These are phyloP conservation scores for Oryzias sinensis DNA, from an alignment of 2,797 vertebrate species.

Conservation along the genomic window DNA sequence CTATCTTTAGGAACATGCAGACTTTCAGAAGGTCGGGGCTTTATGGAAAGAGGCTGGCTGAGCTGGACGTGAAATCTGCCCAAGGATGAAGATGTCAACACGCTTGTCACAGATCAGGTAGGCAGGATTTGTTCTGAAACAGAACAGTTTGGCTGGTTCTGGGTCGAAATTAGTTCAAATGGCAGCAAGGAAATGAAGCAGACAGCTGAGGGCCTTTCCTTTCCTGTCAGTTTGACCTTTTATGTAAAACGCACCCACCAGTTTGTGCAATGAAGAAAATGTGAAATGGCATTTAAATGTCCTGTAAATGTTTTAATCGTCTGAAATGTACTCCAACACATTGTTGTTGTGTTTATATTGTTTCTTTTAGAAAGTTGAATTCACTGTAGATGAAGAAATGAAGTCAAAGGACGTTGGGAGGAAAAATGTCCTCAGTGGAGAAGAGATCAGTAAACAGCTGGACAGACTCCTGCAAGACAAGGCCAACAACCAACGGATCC, in stretches of 20 bases:
- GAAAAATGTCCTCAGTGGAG: slow-evolving; percentile 79
- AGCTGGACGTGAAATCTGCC: slow-evolving; percentile 95
- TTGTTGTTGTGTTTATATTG: no score
- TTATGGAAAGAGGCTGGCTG: slow-evolving; percentile 90
- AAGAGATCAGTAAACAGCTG: slow-evolving; percentile 86
- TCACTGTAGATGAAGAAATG: slow-evolving; percentile 82
- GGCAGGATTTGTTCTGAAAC: neutral
- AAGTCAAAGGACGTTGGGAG: slow-evolving; percentile 75
- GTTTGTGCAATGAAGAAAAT: neutral
- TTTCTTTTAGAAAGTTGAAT: slow-evolving; percentile 85
- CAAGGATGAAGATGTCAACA: slow-evolving; percentile 87
- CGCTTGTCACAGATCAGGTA: slow-evolving; percentile 92
- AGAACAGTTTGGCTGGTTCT: neutral
- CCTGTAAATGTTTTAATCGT: no score
- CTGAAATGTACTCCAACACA: no score
- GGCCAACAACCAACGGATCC: slow-evolving; percentile 87
- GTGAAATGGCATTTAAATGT: no score
- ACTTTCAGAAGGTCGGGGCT: slow-evolving; percentile 87
- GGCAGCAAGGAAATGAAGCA: no score
- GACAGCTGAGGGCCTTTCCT: no score
- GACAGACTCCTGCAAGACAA: slow-evolving; percentile 89
- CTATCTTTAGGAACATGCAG: slow-evolving; percentile 58
- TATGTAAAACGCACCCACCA: no score
- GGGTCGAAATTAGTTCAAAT: no score
- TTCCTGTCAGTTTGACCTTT: neutral